Evolutionary conservation across 2,113 vertebrate species (phyloP).

Genomic region (Antennarius striatus): DNA sequence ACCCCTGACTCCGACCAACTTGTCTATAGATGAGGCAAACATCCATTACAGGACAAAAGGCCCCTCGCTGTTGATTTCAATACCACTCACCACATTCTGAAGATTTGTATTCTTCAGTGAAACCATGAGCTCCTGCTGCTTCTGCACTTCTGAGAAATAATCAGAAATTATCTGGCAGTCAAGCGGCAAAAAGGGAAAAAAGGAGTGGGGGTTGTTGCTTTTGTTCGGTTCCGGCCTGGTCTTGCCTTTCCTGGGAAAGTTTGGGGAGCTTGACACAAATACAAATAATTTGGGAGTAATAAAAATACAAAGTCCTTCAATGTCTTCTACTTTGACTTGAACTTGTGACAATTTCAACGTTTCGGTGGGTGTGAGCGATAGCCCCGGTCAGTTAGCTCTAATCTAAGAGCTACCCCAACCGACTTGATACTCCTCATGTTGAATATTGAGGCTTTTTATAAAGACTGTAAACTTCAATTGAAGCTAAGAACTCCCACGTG

Average conservation of each 20-base stretch:
- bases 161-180: slow-evolving; percentile 9
- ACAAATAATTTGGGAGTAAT: too few relatives aligned
- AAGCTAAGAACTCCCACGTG: too few relatives aligned
- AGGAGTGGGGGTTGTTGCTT: neutral
- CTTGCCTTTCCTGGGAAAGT: neutral
- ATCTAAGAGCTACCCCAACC: too few relatives aligned
- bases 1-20: slow-evolving; percentile 1
- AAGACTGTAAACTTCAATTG: too few relatives aligned
- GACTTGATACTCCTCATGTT: too few relatives aligned
- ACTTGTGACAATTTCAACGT: too few relatives aligned
- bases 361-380: too few relatives aligned
- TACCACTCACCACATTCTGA: slow-evolving; percentile 13
- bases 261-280: neutral
- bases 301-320: too few relatives aligned
- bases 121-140: slow-evolving; percentile 19
- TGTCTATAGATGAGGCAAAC: neutral
- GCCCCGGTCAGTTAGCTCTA: too few relatives aligned
- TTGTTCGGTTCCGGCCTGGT: neutral
- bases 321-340: too few relatives aligned
- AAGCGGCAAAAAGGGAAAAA: neutral
- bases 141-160: slow-evolving; percentile 13
- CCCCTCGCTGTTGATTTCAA: slow-evolving; percentile 9
- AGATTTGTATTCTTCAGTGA: slow-evolving; percentile 16
- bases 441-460: too few relatives aligned
- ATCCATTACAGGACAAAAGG: slow-evolving; percentile 16